Base-by-base conservation (phyloP, 2,888 invertebrate genomes). In the Caenorhabditis sp. region DNA sequence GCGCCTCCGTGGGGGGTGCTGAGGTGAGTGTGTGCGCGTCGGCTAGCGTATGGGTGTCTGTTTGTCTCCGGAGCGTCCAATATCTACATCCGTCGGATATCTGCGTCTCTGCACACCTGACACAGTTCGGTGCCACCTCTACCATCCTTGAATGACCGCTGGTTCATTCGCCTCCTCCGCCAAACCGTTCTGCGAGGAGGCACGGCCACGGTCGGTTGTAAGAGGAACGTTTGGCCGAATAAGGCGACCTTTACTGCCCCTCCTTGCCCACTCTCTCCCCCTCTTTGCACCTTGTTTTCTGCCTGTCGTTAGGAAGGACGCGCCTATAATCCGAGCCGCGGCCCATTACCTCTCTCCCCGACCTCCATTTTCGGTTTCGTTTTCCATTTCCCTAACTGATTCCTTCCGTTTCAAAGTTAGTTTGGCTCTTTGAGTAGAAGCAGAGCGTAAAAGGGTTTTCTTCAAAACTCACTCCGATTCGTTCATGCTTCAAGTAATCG, bases 31-130 rank as follows among this genome's bases (percentile, higher is more conserved):
- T 59, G 55, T 73, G 63, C 55, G 46, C 62, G 66, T 45, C 43
- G 55, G 61, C 62, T 41, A 71, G 62, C 71, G 71, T 71, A 45
- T 62, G 71, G 62, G 62, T 74, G 74, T 74, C 66, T 74, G 66
- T 74, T 61, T 74, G 66, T 74, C 74, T 66, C 66, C 35, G 66
- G 32, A 58, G 65, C 73, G 65, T 73, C 65, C 73, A 65, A 73
- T 59, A 73, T 73, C 53, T 62, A 70, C 70, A 70, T 70, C 70
- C 59, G 70, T 59, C 53, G 59, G 39, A 41, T 53, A 11, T 45
- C 70, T 37, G 59, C 70, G 70, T 70, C 59, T 70, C 70, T 20
- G 27, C 53, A 30, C 59, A 70, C 59, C 70, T 61, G 59, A 30
- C 45, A 11, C 20, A 35, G 39, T 59, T 22, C 48, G 22, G 26